phyloP scores from a whole-genome alignment of 2,113 vertebrate species.

The Apodemus sylvaticus region DNA sequence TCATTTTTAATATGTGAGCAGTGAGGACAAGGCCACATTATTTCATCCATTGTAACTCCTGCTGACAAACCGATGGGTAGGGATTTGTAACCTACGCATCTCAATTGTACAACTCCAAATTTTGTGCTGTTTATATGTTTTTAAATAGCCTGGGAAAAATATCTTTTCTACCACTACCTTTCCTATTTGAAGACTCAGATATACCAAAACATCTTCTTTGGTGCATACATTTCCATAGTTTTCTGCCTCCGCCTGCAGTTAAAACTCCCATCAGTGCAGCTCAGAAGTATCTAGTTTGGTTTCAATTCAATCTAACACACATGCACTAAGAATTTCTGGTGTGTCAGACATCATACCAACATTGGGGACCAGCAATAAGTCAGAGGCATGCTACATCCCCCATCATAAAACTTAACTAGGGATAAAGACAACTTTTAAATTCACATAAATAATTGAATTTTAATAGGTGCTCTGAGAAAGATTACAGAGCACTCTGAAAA shows the following conservation, averaged over 20 bases:
- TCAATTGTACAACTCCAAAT: not conserved
- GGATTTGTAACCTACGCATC: not conserved
- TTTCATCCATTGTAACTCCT: not conserved
- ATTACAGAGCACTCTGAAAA: constrained; percentile 14
- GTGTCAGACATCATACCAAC: not conserved
- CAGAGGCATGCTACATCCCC: not conserved
- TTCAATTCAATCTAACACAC: not conserved
- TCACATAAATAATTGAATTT: not conserved
- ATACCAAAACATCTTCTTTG: not conserved
- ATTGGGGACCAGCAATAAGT: not conserved
- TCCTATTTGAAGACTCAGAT: not conserved
- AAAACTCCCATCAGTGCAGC: not conserved
- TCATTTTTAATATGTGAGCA: not conserved
- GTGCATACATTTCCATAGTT: not conserved
- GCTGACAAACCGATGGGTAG: not conserved
- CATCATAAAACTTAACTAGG: not conserved
- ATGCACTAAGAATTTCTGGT: not conserved
- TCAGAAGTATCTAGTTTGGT: not conserved
- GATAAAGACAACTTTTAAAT: not conserved
- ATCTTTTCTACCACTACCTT: not conserved
- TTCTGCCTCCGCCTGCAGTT: not conserved
- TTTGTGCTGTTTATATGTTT: not conserved
- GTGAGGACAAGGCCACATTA: not conserved
- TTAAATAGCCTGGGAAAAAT: not conserved
- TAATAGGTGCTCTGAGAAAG: constrained; percentile 14